These are phyloP conservation scores for Drosophila oshimai DNA, from an alignment of 1,140 invertebrate genomes.

Conservation along the genomic window DNA sequence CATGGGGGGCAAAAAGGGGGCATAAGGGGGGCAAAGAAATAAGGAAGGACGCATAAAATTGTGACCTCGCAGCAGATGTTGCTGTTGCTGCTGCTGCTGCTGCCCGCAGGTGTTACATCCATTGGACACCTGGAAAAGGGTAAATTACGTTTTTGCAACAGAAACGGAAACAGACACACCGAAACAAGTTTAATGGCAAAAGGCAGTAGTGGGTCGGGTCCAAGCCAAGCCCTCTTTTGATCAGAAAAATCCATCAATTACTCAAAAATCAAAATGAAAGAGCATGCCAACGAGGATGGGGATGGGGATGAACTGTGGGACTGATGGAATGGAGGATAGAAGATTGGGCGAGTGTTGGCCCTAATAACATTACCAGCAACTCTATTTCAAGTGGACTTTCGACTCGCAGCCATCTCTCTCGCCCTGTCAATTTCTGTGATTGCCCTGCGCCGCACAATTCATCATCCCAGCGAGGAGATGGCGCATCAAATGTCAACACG, in stretches of 20 bases:
- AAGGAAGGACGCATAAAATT: slow-evolving; percentile 48
- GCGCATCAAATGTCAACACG: slow-evolving; percentile 56
- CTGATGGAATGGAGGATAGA: too few relatives aligned
- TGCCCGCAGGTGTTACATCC: slow-evolving; percentile 34
- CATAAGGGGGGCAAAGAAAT: background rate
- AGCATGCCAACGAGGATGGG: slow-evolving; percentile 9
- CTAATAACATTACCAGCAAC: slow-evolving; percentile 57
- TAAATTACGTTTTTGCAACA: slow-evolving; percentile 44
- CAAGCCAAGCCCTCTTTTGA: slow-evolving; percentile 19
- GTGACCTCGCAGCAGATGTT: slow-evolving; percentile 35
- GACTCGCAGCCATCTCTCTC: background rate
- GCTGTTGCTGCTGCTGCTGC: background rate
- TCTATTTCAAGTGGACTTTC: slow-evolving; percentile 51
- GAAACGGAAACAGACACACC: slow-evolving; percentile 14
- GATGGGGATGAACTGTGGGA: too few relatives aligned
- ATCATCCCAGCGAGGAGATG: slow-evolving; percentile 44
- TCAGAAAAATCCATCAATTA: slow-evolving; percentile 50
- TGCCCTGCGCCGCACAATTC: slow-evolving; percentile 56
- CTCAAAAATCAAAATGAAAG: slow-evolving; percentile 59
- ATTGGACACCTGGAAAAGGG: slow-evolving; percentile 16
- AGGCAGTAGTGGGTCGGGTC: background rate
- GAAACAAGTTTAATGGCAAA: slow-evolving; percentile 38
- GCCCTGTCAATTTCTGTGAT: slow-evolving; percentile 54
- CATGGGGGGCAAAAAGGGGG: background rate
- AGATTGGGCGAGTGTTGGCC: slow-evolving; percentile 10